Base-by-base conservation (phyloP, 1,140 invertebrate species). In the Neodiprion lecontei region DNA sequence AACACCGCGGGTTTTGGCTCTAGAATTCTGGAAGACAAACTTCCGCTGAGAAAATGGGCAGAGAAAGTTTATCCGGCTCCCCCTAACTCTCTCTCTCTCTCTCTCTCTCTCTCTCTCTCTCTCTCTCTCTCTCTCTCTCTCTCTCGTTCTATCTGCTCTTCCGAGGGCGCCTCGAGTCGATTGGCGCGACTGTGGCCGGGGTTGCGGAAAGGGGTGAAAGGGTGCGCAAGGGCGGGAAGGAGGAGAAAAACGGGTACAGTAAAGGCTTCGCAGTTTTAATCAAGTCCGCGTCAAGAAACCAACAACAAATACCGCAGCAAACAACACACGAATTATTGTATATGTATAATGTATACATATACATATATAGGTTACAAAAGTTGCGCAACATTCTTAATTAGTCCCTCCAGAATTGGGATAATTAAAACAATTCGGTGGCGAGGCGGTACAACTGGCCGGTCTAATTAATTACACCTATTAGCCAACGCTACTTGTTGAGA, bases 121-220 rank as follows among this genome's bases (percentile, higher is more conserved):
- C n/a, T n/a, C n/a, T 49, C 14, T 12, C 48, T 74, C 50, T 70
- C 14, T 12, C 48, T 74, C 74, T 74, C 49, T n/a, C 71, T 75
- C 48, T 23, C 23, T 74, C 50, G 0, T 48, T 21, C 50, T 70
- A 48, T 23, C 49, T 53, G 17, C 61, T 40, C 9, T 73, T 17
- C n/a, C 69, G 66, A 68, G 66, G 65, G 66, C 40, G 50, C 8
- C 72, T 66, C 23, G 17, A 61, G 40, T 17, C 49, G 21, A 61
- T 47, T 40, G 61, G 50, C 11, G n/a, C 9, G n/a, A 17, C 53
- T 61, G 11, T 61, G 28, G 28, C 28, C 9, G 53, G 53, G n/a
- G 53, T 61, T 12, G 3, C 5, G 53, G 11, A 61, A 61, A 12
- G 53, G 53, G 53, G 53, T 61, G 8, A 61, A 61, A 61, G 53